A percentile compares a stretch with the other conserved stretches of the same genome.
Conservation (phyloP, 2,888 invertebrate species). For the Drosophila hawaiiensis region DNA sequence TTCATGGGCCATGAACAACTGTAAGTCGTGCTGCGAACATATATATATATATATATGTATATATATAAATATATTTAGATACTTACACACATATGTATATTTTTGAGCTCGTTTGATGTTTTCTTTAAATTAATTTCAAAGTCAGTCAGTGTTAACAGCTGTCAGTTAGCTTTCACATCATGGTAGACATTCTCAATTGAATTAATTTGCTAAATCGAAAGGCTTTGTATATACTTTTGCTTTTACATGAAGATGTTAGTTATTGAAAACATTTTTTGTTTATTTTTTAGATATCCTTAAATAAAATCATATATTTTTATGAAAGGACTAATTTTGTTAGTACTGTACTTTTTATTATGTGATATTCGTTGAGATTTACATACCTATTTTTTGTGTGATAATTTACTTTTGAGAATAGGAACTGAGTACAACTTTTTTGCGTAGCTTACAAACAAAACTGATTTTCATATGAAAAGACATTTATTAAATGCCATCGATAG, state of each 20-base stretch:
- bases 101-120: conserved; percentile 51
- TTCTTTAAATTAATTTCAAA: conserved; percentile 62
- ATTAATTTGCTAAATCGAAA: conserved; percentile 21
- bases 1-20: conserved; percentile 39
- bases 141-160: conserved; percentile 38
- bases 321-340: background rate
- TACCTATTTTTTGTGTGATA: background rate
- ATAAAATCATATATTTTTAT: background rate
- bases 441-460: background rate
- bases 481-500: background rate
- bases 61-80: background rate
- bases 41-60: background rate
- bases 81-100: background rate
- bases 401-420: background rate
- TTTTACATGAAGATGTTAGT: background rate
- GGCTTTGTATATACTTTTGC: background rate
- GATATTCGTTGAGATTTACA: background rate
- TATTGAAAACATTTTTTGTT: background rate
- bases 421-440: fast-evolving
- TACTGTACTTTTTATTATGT: background rate
- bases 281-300: background rate
- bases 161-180: conserved; percentile 25
- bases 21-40: conserved; percentile 29
- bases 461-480: background rate
- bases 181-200: conserved; percentile 19